Base-by-base conservation (phyloP, 2,113 vertebrate genomes). In the Onychorhynchus coronatus region DNA sequence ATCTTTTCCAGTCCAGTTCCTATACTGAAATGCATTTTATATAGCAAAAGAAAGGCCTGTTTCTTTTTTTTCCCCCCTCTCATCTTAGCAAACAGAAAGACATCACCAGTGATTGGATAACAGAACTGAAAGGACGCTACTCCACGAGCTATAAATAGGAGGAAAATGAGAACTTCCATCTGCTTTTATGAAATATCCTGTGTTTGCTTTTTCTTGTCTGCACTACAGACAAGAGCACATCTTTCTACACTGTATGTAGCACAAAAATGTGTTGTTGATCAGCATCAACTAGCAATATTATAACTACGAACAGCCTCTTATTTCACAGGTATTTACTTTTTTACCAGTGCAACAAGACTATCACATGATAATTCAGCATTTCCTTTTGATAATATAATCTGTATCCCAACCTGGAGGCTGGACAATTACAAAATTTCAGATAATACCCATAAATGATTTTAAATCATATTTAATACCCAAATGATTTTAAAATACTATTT, bases 151-250 rank as follows among this genome's bases (percentile, higher is more conserved):
- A 56, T 62, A 89, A 91, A 79, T 14, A 92, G 61, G 10, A 67
- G 17, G 72, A 65, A 89, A 89, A 89, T 25, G 37, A 78, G 58
- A 94, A 91, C 77, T 94, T 92, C 44, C 70, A 87, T 84, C 93
- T 91, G 77, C 65, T 95, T 93, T 92, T 85, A 89, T 14, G 12
- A 87, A 72, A 92, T 74, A 76, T 37, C 80, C 53, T 37, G n/a
- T 49, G n/a, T 47, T 92, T 31, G 19, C 52, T 80, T 59, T 50
- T 44, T 77, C 55, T 66, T 94, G 92, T 30, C 49, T 44, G 49
- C 66, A 75, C 70, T 68, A 28, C 9, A 85, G 77, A 52, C 83
- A 94, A 89, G 66, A 95, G 58, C 62, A 87, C 61, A 59, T 91
- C 70, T 65, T 85, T 44, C 65, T 28, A n/a, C 33, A 14, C 75